Evolutionary conservation across 1,140 invertebrate genomes (phyloP), one percentile per base, ranked within the genome.

Genomic region (Odontomachus brunneus): DNA sequence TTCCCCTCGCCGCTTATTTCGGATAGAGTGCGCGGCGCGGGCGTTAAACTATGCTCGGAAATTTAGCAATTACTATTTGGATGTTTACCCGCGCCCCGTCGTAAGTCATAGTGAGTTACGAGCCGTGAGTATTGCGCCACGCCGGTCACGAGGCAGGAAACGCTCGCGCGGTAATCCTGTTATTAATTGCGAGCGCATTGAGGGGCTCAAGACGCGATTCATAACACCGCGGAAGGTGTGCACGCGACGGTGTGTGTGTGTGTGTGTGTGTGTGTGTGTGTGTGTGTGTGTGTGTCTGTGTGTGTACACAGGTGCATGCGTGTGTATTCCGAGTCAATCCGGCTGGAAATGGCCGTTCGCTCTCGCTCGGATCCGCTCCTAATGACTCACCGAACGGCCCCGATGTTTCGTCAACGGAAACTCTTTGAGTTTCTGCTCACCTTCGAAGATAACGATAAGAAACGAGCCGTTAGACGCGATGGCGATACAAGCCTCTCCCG

Each of bases 151-250:
- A 22, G 49, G 48, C 19, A n/a, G 69, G n/a, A 75, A 73, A 55
- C 44, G 60, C 59, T 60, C 55, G 48, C 55, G 62, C 51, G 22
- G 57, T 82, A 74, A 85, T 85, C 49, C 51, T 72, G 67, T 85
- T 82, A 82, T 82, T 80, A 82, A 82, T 86, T 82, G 17, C 71
- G 38, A 86, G 48, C 82, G 44, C 66, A 82, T 75, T 82, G 63
- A 62, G 33, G n/a, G n/a, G 19, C 24, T 75, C 26, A 63, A 76
- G 44, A 51, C n/a, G 17, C 19, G 24, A 69, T 55, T 65, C 48
- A 67, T 62, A 67, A 33, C 24, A 3, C 67, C 29, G 55, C 48
- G 15, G 63, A 38, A 44, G 3, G 12, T 22, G 7, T 19, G 17
- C 9, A 17, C 62, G 11, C 17, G n/a, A 26, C 17, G 11, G 1